Conservation (phyloP, 2,888 invertebrate species). For the Psylliodes chrysocephalus region DNA sequence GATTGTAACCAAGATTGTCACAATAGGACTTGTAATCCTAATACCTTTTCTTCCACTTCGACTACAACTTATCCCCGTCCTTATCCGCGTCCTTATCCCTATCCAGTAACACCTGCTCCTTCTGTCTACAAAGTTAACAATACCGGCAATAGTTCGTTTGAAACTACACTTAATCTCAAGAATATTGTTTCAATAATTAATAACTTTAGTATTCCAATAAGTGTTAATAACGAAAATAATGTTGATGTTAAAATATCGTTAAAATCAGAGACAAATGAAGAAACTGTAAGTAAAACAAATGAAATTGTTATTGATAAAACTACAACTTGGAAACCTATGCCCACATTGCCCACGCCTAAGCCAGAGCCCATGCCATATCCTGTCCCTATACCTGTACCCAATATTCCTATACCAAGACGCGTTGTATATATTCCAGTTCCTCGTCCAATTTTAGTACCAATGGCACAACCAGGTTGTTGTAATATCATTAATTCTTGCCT, state of each 20-base stretch:
- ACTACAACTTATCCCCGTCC: background rate
- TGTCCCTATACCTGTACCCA: background rate
- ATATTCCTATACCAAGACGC: conserved; percentile 6
- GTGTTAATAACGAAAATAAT: conserved; percentile 27
- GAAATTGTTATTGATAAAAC: background rate
- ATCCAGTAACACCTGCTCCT: background rate
- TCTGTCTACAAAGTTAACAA: background rate
- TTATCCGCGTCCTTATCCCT: background rate
- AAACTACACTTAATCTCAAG: conserved; percentile 22
- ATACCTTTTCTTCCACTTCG: no score
- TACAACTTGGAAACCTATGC: background rate
- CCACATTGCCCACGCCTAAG: background rate
- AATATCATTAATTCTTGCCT: conserved; percentile 13
- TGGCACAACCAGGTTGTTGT: conserved; percentile 3
- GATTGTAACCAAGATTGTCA: background rate
- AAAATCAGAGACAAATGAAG: background rate
- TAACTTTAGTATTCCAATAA: conserved; percentile 34
- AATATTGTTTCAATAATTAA: conserved; percentile 37
- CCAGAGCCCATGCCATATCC: background rate
- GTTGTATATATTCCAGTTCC: conserved; percentile 1
- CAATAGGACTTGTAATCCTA: no score
- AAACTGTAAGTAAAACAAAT: background rate
- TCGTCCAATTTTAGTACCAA: background rate
- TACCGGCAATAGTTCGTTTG: conserved; percentile 11
- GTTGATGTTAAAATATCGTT: background rate